A percentile compares a stretch with the other conserved stretches of the same genome.
Evolutionary conservation across 2,888 invertebrate species (phyloP).

Genomic region (Heterodera filipjevi): DNA sequence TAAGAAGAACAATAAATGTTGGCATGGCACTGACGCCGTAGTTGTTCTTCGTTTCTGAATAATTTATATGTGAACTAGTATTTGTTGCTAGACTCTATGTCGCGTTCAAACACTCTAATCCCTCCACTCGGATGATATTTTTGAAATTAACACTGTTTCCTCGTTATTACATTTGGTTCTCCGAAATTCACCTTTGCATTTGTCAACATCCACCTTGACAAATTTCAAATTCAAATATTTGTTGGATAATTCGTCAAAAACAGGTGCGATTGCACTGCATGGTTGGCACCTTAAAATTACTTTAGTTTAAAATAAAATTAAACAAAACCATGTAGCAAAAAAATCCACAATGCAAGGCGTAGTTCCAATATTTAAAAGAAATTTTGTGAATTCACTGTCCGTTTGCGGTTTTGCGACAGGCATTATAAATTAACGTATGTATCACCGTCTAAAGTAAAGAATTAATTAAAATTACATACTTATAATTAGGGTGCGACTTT

Average conservation of each 20-base stretch:
- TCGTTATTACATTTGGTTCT: background rate
- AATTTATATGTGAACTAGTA: background rate
- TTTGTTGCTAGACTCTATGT: no score
- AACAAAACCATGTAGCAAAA: slow-evolving; percentile 39
- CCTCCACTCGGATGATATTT: no score
- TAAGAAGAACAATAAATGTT: slow-evolving; percentile 92
- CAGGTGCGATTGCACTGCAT: slow-evolving; percentile 88
- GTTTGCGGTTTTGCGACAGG: slow-evolving; percentile 49
- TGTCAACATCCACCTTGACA: slow-evolving; percentile 82
- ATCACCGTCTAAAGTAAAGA: no score
- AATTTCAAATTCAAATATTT: slow-evolving; percentile 88
- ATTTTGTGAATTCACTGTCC: slow-evolving; percentile 42
- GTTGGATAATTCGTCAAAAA: slow-evolving; percentile 83
- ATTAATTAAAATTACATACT: no score
- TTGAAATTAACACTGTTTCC: no score
- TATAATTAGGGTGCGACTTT: no score
- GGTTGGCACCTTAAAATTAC: slow-evolving; percentile 82
- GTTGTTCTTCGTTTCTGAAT: slow-evolving; percentile 72
- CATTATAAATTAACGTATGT: no score
- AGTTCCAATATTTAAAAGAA: slow-evolving; percentile 40
- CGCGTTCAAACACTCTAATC: no score
- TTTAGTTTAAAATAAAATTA: background rate
- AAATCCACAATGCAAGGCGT: slow-evolving; percentile 44
- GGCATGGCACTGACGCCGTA: slow-evolving; percentile 96
- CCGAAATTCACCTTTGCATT: slow-evolving; percentile 47